phyloP scores from a whole-genome alignment of 2,113 vertebrate genomes.

The Arvicanthis niloticus region DNA sequence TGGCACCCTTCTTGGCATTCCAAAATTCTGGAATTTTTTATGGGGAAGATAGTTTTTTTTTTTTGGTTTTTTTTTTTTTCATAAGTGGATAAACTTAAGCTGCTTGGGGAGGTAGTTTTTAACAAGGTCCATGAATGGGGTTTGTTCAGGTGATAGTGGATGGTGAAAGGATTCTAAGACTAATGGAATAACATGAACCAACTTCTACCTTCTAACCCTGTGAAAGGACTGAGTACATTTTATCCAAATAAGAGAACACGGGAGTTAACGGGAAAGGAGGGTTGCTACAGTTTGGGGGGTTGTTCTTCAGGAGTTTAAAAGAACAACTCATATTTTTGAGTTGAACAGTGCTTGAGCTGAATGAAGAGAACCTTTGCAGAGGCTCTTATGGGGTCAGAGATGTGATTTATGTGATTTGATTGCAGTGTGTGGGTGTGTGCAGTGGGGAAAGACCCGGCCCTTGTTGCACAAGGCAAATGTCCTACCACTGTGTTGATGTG shows the following conservation, averaged over 20 bases:
- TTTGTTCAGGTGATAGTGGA: background rate
- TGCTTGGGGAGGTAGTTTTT: background rate
- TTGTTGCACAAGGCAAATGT: background rate
- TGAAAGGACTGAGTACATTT: background rate
- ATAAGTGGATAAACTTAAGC: background rate
- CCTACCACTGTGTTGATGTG: background rate
- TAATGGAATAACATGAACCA: background rate
- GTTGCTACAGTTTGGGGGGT: too few species aligned
- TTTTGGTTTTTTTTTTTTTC: conserved; percentile 33
- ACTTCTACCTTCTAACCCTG: background rate
- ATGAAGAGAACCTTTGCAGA: background rate
- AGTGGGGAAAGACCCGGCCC: too few species aligned
- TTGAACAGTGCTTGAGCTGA: background rate
- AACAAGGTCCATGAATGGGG: background rate
- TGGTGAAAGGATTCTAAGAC: background rate
- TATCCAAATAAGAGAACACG: background rate
- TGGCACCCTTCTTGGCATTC: background rate
- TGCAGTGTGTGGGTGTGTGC: background rate
- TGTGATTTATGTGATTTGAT: background rate
- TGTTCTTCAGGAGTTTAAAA: background rate
- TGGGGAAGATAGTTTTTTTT: background rate
- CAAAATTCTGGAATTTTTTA: background rate
- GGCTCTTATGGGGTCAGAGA: background rate
- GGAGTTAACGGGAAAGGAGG: background rate
- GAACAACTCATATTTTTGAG: background rate